phyloP scores from a whole-genome alignment of 2,888 invertebrate genomes.

The Agrilus mali region DNA sequence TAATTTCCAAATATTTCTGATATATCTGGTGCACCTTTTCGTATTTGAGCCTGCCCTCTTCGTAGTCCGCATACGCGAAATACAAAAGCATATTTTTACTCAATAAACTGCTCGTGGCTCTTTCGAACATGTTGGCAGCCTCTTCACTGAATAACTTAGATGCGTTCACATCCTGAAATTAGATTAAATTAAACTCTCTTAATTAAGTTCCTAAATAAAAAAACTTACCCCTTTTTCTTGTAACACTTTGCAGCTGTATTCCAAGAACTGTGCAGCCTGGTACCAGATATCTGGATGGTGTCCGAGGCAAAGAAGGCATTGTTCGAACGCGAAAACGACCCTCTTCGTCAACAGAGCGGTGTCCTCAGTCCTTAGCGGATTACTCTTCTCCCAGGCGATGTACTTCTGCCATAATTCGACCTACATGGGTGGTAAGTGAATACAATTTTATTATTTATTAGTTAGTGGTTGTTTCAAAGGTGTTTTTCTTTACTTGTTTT shows the following conservation, averaged over 20 bases:
- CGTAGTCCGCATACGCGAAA: constrained; percentile 98
- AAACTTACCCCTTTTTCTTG: constrained; percentile 82
- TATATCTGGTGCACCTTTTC: constrained; percentile 96
- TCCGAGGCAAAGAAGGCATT: constrained; percentile 88
- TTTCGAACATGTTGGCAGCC: constrained; percentile 87
- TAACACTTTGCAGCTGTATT: constrained; percentile 85
- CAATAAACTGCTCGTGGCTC: constrained; percentile 80
- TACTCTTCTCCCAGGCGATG: constrained; percentile 92
- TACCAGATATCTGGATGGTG: constrained; percentile 99
- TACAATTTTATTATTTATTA: background rate
- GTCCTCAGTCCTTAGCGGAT: constrained; percentile 93
- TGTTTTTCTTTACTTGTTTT: constrained; percentile 58
- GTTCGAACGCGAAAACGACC: constrained; percentile 98
- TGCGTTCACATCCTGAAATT: constrained; percentile 74
- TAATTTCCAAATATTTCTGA: constrained; percentile 76
- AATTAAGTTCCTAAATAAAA: no score
- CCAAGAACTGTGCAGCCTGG: constrained; percentile 94
- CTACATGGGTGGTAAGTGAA: constrained; percentile 40
- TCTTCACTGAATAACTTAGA: constrained; percentile 90
- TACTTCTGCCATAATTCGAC: constrained; percentile 99
- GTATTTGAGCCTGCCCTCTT: constrained; percentile 91
- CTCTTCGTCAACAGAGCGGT: constrained; percentile 83
- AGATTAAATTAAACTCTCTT: background rate
- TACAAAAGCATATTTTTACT: constrained; percentile 88
- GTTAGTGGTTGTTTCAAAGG: background rate